Evolutionary conservation across 1,140 invertebrate species (phyloP), one percentile per base, ranked within the genome.

Genomic region (Acromyrmex echinatior): DNA sequence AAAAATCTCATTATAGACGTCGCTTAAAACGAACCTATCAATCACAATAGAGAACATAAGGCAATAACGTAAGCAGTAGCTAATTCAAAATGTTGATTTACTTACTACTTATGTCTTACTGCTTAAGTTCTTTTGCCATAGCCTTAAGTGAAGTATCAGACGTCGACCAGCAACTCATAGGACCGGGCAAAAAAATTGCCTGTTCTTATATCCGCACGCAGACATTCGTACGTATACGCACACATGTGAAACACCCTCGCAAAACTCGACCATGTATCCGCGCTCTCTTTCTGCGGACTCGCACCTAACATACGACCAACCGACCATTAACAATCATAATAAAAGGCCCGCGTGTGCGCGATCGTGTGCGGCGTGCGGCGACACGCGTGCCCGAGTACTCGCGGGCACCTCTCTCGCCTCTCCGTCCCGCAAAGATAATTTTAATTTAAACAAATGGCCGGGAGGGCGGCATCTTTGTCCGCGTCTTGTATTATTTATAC

Each of bases 361-460:
- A 68, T 73, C 70, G 78, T 68, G 65, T 73, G 91, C 87, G 66
- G 70, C 62, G 74, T 58, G 73, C 81, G 89, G 87, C 90, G 93
- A 95, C 94, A 93, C 89, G 89, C 76, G 81, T 82, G 76, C 86
- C 77, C 39, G 77, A 18, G 25, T 31, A 45, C 39, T 60, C 74
- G 35, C 28, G 25, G 25, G 25, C 45, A 21, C 88, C 45, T 76
- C 51, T 73, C 76, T 87, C 74, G 71, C 10, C 76, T 39, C 76
- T 25, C 21, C 77, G 35, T 51, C 86, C 76, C 63, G 74, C 80
- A 87, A 86, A 90, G 93, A 95, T 95, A 94, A 95, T 95, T 95
- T 95, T 95, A 95, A 95, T 95, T 95, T 94, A 95, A 95, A 95
- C 94, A 95, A 95, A 95, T 95, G 95, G 93, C 93, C 92, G 91